A percentile compares a stretch with the other conserved stretches of the same genome.
phyloP scores from a whole-genome alignment of 2,888 invertebrate species.

The Julus scanicus region DNA sequence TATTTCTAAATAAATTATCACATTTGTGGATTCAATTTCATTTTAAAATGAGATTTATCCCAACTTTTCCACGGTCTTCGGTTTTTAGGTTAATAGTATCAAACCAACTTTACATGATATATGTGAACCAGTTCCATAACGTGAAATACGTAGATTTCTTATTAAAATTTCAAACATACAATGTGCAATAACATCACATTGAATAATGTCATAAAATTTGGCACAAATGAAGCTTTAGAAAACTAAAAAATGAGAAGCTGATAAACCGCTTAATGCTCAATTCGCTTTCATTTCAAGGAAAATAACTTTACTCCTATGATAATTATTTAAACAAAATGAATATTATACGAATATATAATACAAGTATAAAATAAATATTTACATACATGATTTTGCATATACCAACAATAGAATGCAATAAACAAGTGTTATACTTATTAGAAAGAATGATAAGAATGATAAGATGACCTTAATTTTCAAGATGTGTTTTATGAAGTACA shows the following conservation, averaged over 20 bases:
- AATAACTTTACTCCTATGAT: background rate
- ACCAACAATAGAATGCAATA: background rate
- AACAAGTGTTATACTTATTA: background rate
- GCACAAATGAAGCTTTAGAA: background rate
- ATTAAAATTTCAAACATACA: background rate
- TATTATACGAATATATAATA: background rate
- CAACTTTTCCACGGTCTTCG: background rate
- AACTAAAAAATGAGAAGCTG: background rate
- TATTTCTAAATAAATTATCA: no score
- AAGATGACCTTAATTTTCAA: background rate
- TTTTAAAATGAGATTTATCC: background rate
- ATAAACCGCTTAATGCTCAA: background rate
- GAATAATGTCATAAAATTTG: conserved; percentile 3
- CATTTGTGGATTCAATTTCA: no score
- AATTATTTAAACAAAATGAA: background rate
- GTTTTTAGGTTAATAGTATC: background rate
- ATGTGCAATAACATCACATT: background rate
- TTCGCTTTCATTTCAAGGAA: background rate
- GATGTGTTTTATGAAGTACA: background rate
- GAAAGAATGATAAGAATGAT: background rate
- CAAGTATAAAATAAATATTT: background rate
- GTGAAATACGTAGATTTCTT: background rate
- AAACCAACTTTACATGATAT: background rate
- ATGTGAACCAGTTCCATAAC: background rate
- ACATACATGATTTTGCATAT: background rate